Base-by-base conservation (phyloP, 2,797 vertebrate genomes). In the Remorina albescens region DNA sequence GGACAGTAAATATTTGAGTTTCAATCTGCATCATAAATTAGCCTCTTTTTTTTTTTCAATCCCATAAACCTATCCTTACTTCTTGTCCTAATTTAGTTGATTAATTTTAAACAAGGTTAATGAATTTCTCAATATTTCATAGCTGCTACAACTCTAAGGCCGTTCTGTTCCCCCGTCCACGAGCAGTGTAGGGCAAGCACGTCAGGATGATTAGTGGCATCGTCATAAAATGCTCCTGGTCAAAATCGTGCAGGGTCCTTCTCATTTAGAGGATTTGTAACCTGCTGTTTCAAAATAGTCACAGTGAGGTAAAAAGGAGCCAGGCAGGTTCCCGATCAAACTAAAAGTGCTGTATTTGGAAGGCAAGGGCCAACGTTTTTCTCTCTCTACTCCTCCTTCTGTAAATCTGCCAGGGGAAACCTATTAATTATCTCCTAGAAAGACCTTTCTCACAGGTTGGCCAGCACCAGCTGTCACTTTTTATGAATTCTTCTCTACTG, bases 381-480 rank as follows among this genome's bases (percentile, higher is more conserved):
- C 74, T 81, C 74, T 81, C 75, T 81, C 59, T 65, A 44, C 66
- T 63, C 66, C 54, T 72, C 32, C 16, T 34, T 80, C 71, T 86
- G 74, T 89, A 90, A 91, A 91, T 91, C 90, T 92, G 87, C 78
- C 89, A 81, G 67, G 67, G 65, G 72, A 89, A 86, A 79, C 65
- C 83, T 78, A 83, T 91, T 89, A 86, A 88, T 92, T 88, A 89
- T 91, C 77, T 85, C 71, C 71, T 76, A 86, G 82, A 91, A 86
- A 83, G 84, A 84, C 81, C 75, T 84, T 82, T 74, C 55, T 63
- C 65, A 80, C 68, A n/a, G 61, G 71, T 65, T 70, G 75, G 71
- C 81, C 85, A 80, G 80, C 53, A 79, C 69, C 67, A 50, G 69
- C 85, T 86, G 86, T 89, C 82, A 88, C 51, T 84, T 91, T 89